Evolutionary conservation across 2,888 invertebrate genomes (phyloP), one percentile per base, ranked within the genome.

Genomic region (Acrobeloides nanus): DNA sequence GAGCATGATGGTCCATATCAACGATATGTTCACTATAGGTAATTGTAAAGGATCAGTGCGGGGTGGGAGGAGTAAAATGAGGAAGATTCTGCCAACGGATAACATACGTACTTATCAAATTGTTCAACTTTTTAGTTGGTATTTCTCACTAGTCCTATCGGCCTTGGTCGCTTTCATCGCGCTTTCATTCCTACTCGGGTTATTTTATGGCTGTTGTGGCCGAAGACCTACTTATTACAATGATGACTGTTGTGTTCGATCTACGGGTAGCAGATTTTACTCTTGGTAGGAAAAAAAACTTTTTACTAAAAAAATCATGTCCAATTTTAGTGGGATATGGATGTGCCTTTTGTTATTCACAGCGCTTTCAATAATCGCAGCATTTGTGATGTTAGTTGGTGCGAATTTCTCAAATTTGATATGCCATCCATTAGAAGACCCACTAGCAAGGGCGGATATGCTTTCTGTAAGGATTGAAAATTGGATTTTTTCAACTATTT

Each of bases 121-220:
- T 10, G 31, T 45, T 15, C 10, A 57, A 1, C 4, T 40, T 60
- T 65, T 43, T 59, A 77, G 78, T 32, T 76, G 75, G 74, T 76
- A 76, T 59, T 72, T 52, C 1, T 74, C 75, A 18, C 65, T 77
- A 17, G 74, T 68, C 8, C 39, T 77, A 26, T 64, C 75, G 26
- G 74, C 74, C 52, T 38, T 75, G 3, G 64, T 76, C 38, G 54
- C 75, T 17, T 60, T 78, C 32, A 62, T 76, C 15, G 72, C 76
- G 0, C 54, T 75, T 4, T 69, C 74, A 46, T 75, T 75, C 58
- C 72, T 74, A 38, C 61, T 78, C 35, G 78, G 77, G 5, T 61
- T 77, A 6, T 64, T 77, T 57, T 78, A 75, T 63, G 78, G 78
- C 25, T 62, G 72, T 18, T 78, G 77, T 63, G 78, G 78, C 15